Evolutionary conservation across 2,113 vertebrate genomes (phyloP).

Genomic region (Psammodynastes pulverulentus): DNA sequence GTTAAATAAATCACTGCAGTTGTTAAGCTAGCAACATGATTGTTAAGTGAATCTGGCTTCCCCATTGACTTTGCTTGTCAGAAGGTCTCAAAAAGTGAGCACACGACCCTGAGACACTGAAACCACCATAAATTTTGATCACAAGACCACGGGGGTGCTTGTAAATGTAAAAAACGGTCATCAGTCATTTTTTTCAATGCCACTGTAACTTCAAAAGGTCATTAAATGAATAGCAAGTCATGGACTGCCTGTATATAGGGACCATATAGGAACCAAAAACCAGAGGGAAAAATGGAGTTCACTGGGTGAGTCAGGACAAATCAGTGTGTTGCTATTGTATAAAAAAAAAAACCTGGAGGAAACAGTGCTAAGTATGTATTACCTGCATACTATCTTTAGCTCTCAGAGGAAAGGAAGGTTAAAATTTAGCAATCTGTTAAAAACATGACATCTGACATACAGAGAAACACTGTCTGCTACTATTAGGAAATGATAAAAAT

Average conservation of each 20-base stretch:
- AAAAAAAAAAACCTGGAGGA: not conserved
- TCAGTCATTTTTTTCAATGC: not conserved
- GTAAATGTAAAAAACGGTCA: not conserved
- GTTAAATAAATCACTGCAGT: not conserved
- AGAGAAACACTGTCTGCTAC: not conserved
- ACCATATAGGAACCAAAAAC: not conserved
- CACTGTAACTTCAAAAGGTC: not conserved
- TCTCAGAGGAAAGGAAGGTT: not conserved
- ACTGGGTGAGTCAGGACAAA: not conserved
- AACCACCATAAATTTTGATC: not conserved
- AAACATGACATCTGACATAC: not conserved
- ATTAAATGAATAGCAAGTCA: not conserved
- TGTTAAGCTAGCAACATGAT: not conserved
- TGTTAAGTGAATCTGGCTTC: not conserved
- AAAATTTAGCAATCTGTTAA: not conserved
- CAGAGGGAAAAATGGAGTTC: not conserved
- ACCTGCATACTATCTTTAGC: not conserved
- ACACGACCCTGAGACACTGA: not conserved
- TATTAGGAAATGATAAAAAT: not conserved
- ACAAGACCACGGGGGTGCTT: not conserved
- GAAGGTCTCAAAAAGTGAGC: not conserved
- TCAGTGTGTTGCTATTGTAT: not conserved
- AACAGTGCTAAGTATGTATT: not conserved
- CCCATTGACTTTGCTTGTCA: not conserved
- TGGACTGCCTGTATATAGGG: not conserved